Evolutionary conservation across 1,140 invertebrate genomes (phyloP), one percentile per base, ranked within the genome.

Genomic region (Hesperophylax magnus): DNA sequence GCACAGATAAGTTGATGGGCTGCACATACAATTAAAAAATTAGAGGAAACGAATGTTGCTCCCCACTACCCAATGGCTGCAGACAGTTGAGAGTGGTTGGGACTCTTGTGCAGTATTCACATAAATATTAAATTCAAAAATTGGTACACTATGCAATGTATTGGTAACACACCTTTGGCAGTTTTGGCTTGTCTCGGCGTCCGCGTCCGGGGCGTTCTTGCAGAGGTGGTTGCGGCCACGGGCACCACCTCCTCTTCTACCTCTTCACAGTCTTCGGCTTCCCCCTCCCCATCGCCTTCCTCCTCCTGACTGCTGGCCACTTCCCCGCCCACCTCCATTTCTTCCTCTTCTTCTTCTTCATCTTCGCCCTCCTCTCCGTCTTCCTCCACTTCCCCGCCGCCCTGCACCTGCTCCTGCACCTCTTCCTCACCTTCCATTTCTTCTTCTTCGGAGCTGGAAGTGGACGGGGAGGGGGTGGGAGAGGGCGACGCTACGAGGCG

Each of bases 261-360:
- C 24, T 31, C 24, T 47, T 47, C 69, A 22, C 7, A 15, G 4
- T 20, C 69, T 47, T n/a, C 67, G 3, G 5, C n/a, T 11, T 58
- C 56, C 6, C 5, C n/a, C 85, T 86, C 20, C 2, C 20, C 22
- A 3, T 63, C 60, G n/a, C 20, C 65, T 6, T 22, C 60, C 11
- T 61, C 75, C 31, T 52, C 27, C 18, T 47, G 24, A 8, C n/a
- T 27, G 17, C 47, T 39, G 56, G 39, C 18, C 14, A 5, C 39
- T n/a, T 53, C 34, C 6, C 15, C 18, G 6, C 5, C 20, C 15
- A 3, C 20, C 18, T 77, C 47, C 34, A 17, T 24, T n/a, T 15
- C 31, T 52, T 31, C 27, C 14, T 56, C 76, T 3, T n/a, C 34
- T 17, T 53, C 31, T 14, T 34, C 67, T 52, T 71, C 67, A 5